phyloP scores from a whole-genome alignment of 1,140 invertebrate species.

The Papilio polyxenes region DNA sequence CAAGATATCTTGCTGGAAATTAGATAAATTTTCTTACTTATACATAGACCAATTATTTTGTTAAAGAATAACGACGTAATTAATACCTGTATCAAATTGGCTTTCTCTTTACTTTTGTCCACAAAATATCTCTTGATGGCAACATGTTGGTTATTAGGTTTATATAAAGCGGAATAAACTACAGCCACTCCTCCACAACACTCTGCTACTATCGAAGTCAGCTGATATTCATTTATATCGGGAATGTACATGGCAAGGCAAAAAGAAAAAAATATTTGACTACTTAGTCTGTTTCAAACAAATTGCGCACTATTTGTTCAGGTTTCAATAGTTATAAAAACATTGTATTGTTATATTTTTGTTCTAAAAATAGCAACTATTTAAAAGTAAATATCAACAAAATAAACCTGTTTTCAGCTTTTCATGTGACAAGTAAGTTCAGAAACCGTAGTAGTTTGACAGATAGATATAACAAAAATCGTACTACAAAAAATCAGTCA shows the following conservation, averaged over 20 bases:
- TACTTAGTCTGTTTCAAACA: conserved; percentile 1
- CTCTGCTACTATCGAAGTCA: conserved; percentile 84
- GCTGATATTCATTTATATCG: conserved; percentile 80
- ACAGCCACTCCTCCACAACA: conserved; percentile 85
- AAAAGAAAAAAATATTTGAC: conserved; percentile 16
- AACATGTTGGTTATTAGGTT: conserved; percentile 84
- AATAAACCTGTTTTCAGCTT: conserved; percentile 45
- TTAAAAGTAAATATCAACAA: conserved; percentile 53
- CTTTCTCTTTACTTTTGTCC: conserved; percentile 85
- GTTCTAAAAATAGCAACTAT: conserved; percentile 51
- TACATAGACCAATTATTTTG: neutral
- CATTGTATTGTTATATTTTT: conserved; percentile 41
- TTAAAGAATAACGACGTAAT: neutral
- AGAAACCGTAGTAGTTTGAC: neutral
- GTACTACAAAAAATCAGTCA: neutral
- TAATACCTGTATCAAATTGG: conserved; percentile 84
- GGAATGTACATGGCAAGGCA: conserved; percentile 68
- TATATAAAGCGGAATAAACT: conserved; percentile 86
- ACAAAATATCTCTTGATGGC: conserved; percentile 89
- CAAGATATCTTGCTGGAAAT: conserved; percentile 87
- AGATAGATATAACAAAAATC: neutral
- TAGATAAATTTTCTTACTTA: conserved; percentile 43
- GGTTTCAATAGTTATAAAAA: conserved; percentile 33
- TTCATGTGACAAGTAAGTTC: conserved; percentile 39
- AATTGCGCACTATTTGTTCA: conserved; percentile 30